These are phyloP conservation scores for Drosophila melanica DNA, from an alignment of 1,140 invertebrate genomes.

Conservation along the genomic window DNA sequence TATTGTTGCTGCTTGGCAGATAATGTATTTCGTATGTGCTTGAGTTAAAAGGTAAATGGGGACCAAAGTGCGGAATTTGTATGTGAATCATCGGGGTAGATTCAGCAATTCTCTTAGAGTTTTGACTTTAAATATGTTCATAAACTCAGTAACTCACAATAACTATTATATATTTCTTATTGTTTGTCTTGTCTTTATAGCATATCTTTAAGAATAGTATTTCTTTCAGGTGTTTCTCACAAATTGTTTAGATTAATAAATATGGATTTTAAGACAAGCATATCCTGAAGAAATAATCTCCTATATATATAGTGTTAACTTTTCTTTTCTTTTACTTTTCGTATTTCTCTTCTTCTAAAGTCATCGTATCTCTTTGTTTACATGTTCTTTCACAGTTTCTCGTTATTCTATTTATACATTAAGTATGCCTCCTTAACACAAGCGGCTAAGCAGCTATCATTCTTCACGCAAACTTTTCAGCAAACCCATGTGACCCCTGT, in stretches of 20 bases:
- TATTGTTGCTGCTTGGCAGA: slow-evolving; percentile 4
- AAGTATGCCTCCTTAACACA: neutral
- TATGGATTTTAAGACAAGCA: too few relatives aligned
- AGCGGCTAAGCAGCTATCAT: slow-evolving; percentile 4
- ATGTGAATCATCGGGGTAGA: neutral
- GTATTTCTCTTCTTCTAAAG: neutral
- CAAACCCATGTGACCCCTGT: neutral
- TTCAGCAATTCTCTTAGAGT: slow-evolving; percentile 10
- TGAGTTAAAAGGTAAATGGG: slow-evolving; percentile 11
- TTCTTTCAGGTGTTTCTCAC: neutral
- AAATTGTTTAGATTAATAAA: too few relatives aligned
- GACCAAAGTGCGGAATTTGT: neutral
- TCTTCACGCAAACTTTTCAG: slow-evolving; percentile 12
- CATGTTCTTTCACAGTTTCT: neutral
- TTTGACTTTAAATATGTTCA: too few relatives aligned
- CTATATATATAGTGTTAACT: too few relatives aligned
- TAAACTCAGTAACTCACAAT: too few relatives aligned
- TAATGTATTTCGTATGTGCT: slow-evolving; percentile 30
- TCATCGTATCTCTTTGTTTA: neutral
- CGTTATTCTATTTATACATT: neutral
- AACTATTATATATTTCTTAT: too few relatives aligned
- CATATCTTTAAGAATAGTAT: neutral
- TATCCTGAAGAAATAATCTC: too few relatives aligned
- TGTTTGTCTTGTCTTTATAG: neutral
- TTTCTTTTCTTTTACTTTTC: neutral